Conservation (phyloP, 1,140 invertebrate genomes). For the Heliothis subflexa region DNA sequence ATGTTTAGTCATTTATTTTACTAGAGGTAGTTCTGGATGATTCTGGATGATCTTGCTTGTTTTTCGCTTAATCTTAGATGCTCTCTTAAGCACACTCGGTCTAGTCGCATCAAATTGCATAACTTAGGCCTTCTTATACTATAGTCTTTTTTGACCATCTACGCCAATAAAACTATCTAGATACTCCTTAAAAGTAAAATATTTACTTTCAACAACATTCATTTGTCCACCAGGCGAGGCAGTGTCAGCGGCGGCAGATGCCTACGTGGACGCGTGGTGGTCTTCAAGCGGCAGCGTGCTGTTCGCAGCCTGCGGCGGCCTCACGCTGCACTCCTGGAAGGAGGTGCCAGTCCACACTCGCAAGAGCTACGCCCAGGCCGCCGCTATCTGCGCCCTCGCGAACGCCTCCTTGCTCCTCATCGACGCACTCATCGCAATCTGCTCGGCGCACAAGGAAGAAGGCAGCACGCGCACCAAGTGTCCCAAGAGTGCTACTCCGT, state of each 20-base stretch:
- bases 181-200: no score
- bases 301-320: conserved; percentile 66
- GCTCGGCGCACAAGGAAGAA: conserved; percentile 68
- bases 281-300: conserved; percentile 65
- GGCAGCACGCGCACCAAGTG: conserved; percentile 61
- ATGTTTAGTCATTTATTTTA: neutral
- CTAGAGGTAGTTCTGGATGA: neutral
- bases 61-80: neutral
- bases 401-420: conserved; percentile 65
- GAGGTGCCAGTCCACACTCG: conserved; percentile 62
- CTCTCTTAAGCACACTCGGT: no score
- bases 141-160: no score
- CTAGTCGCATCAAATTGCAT: no score
- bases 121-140: no score
- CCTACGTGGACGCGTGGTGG: conserved; percentile 79
- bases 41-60: neutral
- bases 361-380: conserved; percentile 60
- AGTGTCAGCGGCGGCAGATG: conserved; percentile 74
- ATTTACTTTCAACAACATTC: no score
- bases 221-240: conserved; percentile 63
- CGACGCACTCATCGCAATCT: conserved; percentile 68
- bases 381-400: conserved; percentile 67
- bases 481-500: conserved; percentile 47
- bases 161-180: no score
- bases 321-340: conserved; percentile 66